Percentiles rank a stretch among this genome's conserved stretches.
phyloP scores from a whole-genome alignment of 2,797 vertebrate genomes.

The Aselliscus stoliczkanus region DNA sequence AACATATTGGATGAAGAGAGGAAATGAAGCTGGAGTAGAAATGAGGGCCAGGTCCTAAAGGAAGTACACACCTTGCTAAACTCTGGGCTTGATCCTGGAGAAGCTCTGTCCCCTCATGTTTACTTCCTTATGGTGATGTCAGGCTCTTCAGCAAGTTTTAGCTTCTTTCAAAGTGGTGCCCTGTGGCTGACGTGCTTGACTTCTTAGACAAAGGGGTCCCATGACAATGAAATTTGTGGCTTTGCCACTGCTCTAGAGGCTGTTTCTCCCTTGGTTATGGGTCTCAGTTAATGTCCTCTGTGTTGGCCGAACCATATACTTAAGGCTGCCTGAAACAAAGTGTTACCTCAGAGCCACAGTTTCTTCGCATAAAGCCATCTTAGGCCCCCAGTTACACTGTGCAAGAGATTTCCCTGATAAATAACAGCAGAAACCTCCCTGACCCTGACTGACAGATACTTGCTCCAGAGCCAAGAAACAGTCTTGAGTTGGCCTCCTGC shows the following conservation, averaged over 20 bases:
- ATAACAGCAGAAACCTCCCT: constrained; percentile 3
- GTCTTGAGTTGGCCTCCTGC: constrained; percentile 5
- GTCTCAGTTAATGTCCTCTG: not conserved
- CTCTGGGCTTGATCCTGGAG: not conserved
- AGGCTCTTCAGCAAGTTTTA: not conserved
- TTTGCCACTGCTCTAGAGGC: not conserved
- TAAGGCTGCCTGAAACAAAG: not conserved
- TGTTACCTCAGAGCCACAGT: not conserved
- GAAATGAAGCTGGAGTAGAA: not conserved
- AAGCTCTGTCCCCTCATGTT: not conserved
- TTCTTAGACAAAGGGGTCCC: not conserved
- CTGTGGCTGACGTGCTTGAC: not conserved
- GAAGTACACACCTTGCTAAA: not conserved
- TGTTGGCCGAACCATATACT: not conserved
- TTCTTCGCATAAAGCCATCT: not conserved
- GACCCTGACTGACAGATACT: constrained; percentile 52
- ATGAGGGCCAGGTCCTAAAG: not conserved
- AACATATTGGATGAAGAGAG: not conserved
- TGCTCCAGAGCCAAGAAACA: constrained; percentile 49
- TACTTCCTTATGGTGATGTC: not conserved
- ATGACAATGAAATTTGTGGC: not conserved
- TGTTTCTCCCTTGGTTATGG: not conserved
- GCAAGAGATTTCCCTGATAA: not conserved
- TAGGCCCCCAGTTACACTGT: not conserved
- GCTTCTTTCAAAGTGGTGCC: not conserved